Evolutionary conservation across 2,888 invertebrate species (phyloP).

Genomic region (Octonoba sinensis): DNA sequence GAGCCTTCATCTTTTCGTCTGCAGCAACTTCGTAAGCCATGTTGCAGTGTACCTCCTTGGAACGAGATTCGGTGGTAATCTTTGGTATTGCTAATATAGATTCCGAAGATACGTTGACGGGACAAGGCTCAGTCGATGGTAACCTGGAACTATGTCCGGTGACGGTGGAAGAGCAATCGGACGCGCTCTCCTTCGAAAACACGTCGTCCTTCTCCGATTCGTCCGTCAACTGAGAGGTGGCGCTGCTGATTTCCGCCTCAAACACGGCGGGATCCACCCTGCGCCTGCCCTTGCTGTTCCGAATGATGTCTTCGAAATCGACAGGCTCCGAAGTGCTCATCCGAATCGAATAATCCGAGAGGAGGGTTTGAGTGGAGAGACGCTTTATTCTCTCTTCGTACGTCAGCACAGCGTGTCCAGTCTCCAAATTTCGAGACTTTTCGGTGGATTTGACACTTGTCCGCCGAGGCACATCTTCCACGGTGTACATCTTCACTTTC

Average conservation of each 20-base stretch:
- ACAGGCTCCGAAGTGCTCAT: conserved; percentile 18
- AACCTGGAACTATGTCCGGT: too few species aligned
- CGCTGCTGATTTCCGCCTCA: conserved; percentile 14
- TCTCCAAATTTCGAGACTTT: too few species aligned
- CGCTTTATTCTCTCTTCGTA: conserved; percentile 31
- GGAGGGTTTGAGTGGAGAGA: conserved; percentile 18
- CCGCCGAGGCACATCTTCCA: neutral
- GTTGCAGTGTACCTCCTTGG: conserved; percentile 1
- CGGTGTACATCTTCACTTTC: conserved; percentile 33
- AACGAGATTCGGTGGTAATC: neutral
- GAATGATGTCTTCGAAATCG: conserved; percentile 10
- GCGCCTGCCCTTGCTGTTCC: conserved; percentile 25
- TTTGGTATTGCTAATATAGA: neutral
- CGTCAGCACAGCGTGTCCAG: neutral
- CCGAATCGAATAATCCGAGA: conserved; percentile 18
- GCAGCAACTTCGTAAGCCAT: neutral
- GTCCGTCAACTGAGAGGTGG: neutral
- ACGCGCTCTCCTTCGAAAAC: neutral
- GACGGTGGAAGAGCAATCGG: too few species aligned
- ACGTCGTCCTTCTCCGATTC: neutral
- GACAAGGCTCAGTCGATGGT: too few species aligned
- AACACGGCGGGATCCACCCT: neutral
- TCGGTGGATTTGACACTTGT: neutral
- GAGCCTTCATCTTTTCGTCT: neutral
- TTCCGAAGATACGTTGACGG: too few species aligned